Percentiles rank a stretch among this genome's conserved stretches.
Evolutionary conservation across 2,888 invertebrate genomes (phyloP).

Genomic region (Perizoma flavofasciatum): DNA sequence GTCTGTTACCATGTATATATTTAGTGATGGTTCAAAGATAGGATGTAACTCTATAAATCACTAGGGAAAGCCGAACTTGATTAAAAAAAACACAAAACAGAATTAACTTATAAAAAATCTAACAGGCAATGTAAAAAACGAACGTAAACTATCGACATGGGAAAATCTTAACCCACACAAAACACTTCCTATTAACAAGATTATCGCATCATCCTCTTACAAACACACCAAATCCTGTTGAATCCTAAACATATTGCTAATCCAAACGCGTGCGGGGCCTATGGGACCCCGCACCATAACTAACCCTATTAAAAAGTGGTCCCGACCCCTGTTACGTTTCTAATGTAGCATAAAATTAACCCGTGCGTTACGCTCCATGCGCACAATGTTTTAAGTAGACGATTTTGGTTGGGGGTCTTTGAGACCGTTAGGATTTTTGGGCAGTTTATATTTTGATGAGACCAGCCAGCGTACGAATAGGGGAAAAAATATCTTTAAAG

Average conservation of each 20-base stretch:
- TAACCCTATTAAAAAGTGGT: conserved; percentile 81
- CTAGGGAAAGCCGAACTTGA: too few relatives aligned
- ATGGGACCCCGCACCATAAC: conserved; percentile 70
- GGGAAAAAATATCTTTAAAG: too few relatives aligned
- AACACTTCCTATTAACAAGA: conserved; percentile 37
- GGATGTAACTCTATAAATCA: too few relatives aligned
- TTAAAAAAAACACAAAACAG: background rate
- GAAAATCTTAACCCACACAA: conserved; percentile 19
- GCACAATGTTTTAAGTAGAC: conserved; percentile 64
- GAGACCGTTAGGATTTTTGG: conserved; percentile 49
- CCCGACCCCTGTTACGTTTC: conserved; percentile 61
- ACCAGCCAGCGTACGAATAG: too few relatives aligned
- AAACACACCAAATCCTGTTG: conserved; percentile 56
- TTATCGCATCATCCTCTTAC: conserved; percentile 56
- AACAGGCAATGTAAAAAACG: too few relatives aligned
- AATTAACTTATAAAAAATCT: too few relatives aligned
- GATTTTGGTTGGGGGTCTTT: conserved; percentile 42
- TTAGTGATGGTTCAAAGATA: too few relatives aligned
- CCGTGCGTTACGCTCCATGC: conserved; percentile 72
- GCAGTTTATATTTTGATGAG: conserved; percentile 32
- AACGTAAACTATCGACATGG: conserved; percentile 12
- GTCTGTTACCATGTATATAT: too few relatives aligned
- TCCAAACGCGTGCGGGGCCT: conserved; percentile 58
- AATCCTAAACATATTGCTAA: conserved; percentile 69
- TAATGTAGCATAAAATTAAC: conserved; percentile 84